These are phyloP conservation scores for Embidobia sp. DNA, from an alignment of 2,888 invertebrate species.

Conservation along the genomic window DNA sequence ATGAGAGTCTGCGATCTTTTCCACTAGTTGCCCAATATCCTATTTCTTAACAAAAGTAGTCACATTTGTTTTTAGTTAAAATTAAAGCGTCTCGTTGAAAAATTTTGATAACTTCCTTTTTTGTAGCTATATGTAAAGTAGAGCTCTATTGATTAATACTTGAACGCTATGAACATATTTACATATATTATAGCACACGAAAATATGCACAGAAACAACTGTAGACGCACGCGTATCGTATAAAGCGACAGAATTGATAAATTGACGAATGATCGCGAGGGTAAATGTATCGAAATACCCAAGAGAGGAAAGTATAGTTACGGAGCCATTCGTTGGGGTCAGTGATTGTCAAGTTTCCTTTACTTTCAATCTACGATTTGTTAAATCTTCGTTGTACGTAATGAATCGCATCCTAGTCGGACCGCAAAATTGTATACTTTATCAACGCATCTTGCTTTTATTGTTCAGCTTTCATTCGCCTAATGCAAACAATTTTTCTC, in stretches of 20 bases:
- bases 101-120: too few species aligned
- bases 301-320: constrained; percentile 58
- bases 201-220: neutral
- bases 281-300: constrained; percentile 54
- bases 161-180: neutral
- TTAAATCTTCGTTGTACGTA: constrained; percentile 37
- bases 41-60: too few species aligned
- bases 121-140: too few species aligned
- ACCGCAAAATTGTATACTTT: neutral
- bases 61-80: too few species aligned
- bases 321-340: constrained; percentile 45
- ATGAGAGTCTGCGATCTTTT: too few species aligned
- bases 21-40: too few species aligned
- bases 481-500: constrained; percentile 4
- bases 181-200: neutral
- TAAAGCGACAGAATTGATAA: constrained; percentile 59
- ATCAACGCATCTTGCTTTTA: neutral
- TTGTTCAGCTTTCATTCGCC: too few species aligned
- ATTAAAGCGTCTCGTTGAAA: too few species aligned
- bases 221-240: constrained; percentile 10
- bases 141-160: too few species aligned
- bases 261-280: constrained; percentile 58
- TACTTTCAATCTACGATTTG: constrained; percentile 56
- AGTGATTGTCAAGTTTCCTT: constrained; percentile 63
- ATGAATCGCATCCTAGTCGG: constrained; percentile 1